A percentile compares a stretch with the other conserved stretches of the same genome.
These are phyloP conservation scores for Malaclemys terrapin DNA, from an alignment of 2,113 vertebrate species.

Conservation along the genomic window DNA sequence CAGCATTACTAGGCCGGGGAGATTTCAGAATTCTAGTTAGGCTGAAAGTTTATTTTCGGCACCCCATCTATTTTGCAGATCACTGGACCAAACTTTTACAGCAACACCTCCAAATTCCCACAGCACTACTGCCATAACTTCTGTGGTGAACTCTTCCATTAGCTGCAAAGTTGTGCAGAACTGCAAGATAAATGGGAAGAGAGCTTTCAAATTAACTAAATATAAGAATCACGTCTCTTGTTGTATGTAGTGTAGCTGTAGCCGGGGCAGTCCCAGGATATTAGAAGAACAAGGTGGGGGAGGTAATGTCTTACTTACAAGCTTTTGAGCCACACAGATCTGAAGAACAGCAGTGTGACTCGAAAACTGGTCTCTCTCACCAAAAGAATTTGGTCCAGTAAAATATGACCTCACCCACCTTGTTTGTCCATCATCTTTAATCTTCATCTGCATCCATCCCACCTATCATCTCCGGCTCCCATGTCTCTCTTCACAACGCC, in stretches of 20 bases:
- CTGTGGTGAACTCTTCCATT: background rate
- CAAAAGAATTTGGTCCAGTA: background rate
- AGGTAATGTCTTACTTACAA: background rate
- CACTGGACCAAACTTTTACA: slow-evolving; percentile 42
- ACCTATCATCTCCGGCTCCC: background rate
- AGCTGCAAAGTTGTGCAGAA: background rate
- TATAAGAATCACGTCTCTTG: background rate
- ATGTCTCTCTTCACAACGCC: background rate
- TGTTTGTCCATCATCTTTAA: background rate
- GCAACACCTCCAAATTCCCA: background rate
- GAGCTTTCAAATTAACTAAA: slow-evolving; percentile 12
- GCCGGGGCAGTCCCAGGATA: background rate
- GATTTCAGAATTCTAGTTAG: slow-evolving; percentile 19
- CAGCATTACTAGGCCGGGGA: slow-evolving; percentile 9
- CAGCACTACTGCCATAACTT: background rate
- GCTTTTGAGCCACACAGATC: background rate
- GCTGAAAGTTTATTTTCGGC: slow-evolving; percentile 21
- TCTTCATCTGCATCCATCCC: background rate
- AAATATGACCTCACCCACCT: background rate
- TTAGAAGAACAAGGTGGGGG: background rate
- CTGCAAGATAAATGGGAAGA: background rate
- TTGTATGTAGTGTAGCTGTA: background rate
- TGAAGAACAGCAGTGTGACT: background rate
- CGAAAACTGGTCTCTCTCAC: background rate
- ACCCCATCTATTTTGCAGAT: slow-evolving; percentile 51